Evolutionary conservation across 2,797 vertebrate species (phyloP), one percentile per base, ranked within the genome.

Genomic region (Columba guinea): DNA sequence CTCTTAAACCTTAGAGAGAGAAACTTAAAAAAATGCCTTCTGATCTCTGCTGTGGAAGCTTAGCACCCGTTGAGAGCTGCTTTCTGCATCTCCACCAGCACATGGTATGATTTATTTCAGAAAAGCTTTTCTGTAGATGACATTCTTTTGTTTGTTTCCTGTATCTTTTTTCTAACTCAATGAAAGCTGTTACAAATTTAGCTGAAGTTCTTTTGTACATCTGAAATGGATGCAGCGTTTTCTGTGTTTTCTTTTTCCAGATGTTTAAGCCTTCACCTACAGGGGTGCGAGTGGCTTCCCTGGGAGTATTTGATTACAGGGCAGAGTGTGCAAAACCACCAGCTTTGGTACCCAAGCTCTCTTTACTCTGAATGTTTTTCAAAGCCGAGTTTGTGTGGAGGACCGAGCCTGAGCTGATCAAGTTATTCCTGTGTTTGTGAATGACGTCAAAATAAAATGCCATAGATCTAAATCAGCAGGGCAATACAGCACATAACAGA

Each of bases 371-470:
- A 69, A 26, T 80, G 9, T 52, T 87, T 87, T 67, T 69, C 46
- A n/a, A 51, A 88, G 49, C 52, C 52, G 48, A 46, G 24, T 87
- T 84, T 62, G 30, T 86, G 49, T 32, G 1, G 34, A 69, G 41
- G 41, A n/a, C 67, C 82, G 56, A 70, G 34, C 41, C 78, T 70
- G 87, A 85, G 51, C 14, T 60, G 69, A 58, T 80, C 44, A 79
- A 88, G 35, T 87, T 94, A 85, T 90, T 94, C 44, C 37, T 53
- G 10, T 93, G 53, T 71, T 95, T 82, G 80, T 44, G 85, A 91
- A 86, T 92, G 84, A 94, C 11, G 7, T 91, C 88, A 94, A 92
- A 93, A 63, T 59, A 69, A 92, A 95, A 84, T 93, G 81, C 59
- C 90, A 91, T 44, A 73, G 49, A 49, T 90, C 27, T 82, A 74